Conservation (phyloP, 2,113 vertebrate species). For the Lutjanus erythropterus region DNA sequence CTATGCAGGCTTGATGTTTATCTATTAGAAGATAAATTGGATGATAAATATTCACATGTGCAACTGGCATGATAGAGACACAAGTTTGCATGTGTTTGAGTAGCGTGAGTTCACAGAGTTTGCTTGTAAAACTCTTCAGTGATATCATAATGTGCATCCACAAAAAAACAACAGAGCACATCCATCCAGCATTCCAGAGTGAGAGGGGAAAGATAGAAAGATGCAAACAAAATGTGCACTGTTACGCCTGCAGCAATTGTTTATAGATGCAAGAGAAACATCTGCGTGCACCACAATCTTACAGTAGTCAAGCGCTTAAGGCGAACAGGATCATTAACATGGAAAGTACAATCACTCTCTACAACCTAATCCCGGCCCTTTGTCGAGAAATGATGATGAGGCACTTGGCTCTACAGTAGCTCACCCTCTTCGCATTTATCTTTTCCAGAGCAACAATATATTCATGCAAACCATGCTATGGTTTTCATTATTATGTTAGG, state of each 20-base stretch:
- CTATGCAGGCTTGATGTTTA: background rate
- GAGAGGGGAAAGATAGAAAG: constrained; percentile 15
- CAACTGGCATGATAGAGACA: background rate
- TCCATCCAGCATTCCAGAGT: background rate
- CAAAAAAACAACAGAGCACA: background rate
- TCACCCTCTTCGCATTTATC: constrained; percentile 29
- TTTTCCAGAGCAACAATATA: constrained; percentile 37
- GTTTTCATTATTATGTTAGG: constrained; percentile 46
- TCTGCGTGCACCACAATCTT: constrained; percentile 44
- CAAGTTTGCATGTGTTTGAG: background rate
- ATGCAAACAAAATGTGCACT: constrained; percentile 35
- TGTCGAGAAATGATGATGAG: constrained; percentile 64
- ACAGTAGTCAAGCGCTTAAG: constrained; percentile 40
- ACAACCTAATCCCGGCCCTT: constrained; percentile 48
- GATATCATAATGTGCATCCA: constrained; percentile 9
- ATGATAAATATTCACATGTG: background rate
- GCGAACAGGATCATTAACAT: constrained; percentile 56
- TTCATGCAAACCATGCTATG: constrained; percentile 35
- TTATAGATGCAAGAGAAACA: constrained; percentile 61
- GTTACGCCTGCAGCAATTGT: constrained; percentile 51
- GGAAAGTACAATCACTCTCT: constrained; percentile 47
- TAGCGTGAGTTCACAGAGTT: background rate
- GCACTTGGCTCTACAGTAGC: constrained; percentile 26
- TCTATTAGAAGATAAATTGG: constrained; percentile 12
- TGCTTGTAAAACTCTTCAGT: background rate